Evolutionary conservation across 1,140 invertebrate species (phyloP), one percentile per base, ranked within the genome.

Genomic region (Parapsyche elsis): DNA sequence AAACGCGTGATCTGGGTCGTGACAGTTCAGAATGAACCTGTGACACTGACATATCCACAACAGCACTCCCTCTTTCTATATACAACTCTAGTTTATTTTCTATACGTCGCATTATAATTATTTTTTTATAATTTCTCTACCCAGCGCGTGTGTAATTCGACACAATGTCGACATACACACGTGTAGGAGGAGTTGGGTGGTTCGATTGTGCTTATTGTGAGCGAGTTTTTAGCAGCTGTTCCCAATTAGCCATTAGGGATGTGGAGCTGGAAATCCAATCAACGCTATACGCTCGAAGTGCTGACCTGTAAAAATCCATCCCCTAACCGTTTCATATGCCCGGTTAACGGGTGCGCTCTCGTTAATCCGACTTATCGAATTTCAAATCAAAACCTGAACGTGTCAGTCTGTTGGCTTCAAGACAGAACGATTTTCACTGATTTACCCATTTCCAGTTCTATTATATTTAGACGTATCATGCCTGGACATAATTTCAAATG

Each of bases 151-250:
- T 0, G 16, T 61, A 61, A 61, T 61, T 61, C 16, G 57, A 19
- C 16, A 19, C 57, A 61, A 61, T 61, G 19, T 61, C 57, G 57
- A 19, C 30, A 38, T 4, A 38, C 30, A 38, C 30, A n/a, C n/a
- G n/a, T n/a, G 30, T 38, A 38, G 30, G 30, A 7, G 30, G 30
- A 19, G 14, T 4, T 38, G 30, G 30, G 7, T 26, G 67, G 24
- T 30, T 71, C 67, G 67, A 71, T 61, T 61, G 57, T 61, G 57
- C 57, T 61, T 61, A 49, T 74, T 45, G 71, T 74, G 49, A 75
- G 67, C 49, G 16, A 45, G 76, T 74, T 81, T 81, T 81, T 81
- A 81, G 80, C 80, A 71, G 80, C 80, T 76, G 79, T 80, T 76
- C 57, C 71, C 79, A 76, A 81, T 81, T 78, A 74, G 80, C 76